Evolutionary conservation across 2,888 invertebrate genomes (phyloP), one percentile per base, ranked within the genome.

Genomic region (Sceliomorpha sp.): DNA sequence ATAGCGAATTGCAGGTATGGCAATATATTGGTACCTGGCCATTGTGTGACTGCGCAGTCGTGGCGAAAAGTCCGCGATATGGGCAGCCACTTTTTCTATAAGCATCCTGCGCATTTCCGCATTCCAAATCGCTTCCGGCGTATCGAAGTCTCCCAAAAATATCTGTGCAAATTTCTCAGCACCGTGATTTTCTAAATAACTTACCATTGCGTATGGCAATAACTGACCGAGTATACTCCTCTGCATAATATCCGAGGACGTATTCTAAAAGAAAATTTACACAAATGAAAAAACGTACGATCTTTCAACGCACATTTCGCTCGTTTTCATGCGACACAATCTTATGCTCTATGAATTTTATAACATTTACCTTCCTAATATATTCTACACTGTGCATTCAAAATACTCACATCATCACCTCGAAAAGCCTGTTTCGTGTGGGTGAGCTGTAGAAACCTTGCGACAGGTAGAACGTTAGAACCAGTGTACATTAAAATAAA

Each of bases 71-170:
- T 99, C 99, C 4, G 97, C 97, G 76, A 99, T 95, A 89, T 99
- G 99, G 0, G 97, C 94, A 0, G 99, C 97, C 50, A 99, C 95
- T 89, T 98, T 97, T 90, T 98, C 98, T 81, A 99, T 99, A 82
- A 99, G 91, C 92, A 98, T 93, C 9, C 98, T 93, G 80, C 98
- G 93, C 99, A 99, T 99, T 89, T 98, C 98, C 0, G 94, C 92
- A 87, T 96, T 99, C 99, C 99, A 99, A 73, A 99, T 99, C 0
- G 98, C 98, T 89, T 99, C 99, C 0, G 99, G 99, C 4, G 99
- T 99, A 89, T 99, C 99, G 90, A 96, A 99, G 89, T 99, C 99
- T 0, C 99, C 99, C 10, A 98, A 91, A 89, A 96, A 97, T 80
- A 97, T 98, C 89, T 99, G 97, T 0, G 99, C 98, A 89, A 99